Conservation (phyloP, 1,140 invertebrate genomes). For the Manduca sexta region DNA sequence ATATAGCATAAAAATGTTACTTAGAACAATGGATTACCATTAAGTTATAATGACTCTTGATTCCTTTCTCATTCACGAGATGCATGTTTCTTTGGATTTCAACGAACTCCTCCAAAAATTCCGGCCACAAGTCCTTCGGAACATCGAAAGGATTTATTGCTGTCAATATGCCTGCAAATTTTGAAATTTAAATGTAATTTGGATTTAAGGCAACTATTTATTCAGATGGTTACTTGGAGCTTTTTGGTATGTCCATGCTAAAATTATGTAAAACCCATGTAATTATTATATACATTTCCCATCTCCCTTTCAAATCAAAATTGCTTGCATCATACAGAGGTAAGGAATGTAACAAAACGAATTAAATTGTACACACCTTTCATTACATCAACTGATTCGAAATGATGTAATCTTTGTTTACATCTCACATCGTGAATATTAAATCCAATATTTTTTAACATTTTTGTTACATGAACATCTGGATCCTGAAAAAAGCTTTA, state of each 20-base stretch:
- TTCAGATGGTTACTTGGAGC: no score
- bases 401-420: neutral
- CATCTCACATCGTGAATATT: neutral
- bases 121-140: conserved; percentile 73
- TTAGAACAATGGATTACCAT: neutral
- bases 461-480: neutral
- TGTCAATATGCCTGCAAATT: conserved; percentile 74
- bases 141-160: conserved; percentile 85
- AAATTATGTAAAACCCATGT: no score
- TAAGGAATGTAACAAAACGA: no score
- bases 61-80: neutral
- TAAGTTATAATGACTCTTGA: neutral
- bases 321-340: no score
- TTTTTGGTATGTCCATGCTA: no score
- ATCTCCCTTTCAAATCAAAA: no score
- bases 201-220: no score
- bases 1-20: no score
- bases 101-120: conserved; percentile 75
- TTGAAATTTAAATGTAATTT: no score
- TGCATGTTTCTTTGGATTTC: conserved; percentile 50
- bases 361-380: no score
- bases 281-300: no score
- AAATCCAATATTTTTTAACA: conserved; percentile 1
- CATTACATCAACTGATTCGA: no score
- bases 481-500: conserved; percentile 1